Evolutionary conservation across 2,113 vertebrate genomes (phyloP), one percentile per base, ranked within the genome.

Genomic region (Psilopogon haemacephalus): DNA sequence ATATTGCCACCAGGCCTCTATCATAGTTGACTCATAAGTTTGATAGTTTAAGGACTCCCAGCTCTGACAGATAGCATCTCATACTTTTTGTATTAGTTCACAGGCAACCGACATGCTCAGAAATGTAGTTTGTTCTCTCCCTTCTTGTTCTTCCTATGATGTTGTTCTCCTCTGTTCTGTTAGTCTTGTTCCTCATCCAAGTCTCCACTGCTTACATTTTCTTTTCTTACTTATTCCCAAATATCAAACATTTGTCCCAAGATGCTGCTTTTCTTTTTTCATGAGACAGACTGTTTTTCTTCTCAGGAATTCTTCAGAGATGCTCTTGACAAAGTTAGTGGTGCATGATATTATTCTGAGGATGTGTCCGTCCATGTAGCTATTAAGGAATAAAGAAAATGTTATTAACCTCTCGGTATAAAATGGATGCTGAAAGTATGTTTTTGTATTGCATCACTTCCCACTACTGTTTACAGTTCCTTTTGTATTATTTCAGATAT

Each of bases 111-210:
- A 88, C 42, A 80, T 70, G 60, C 73, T 93, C 75, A 89, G 71
- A 94, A 96, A 77, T 46, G 72, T 3, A 3, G 20, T 60, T 72
- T 91, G 40, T 93, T 89, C 84, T 86, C n/a, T 81, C 50, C 15
- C 9, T 74, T 92, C 90, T 75, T 87, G 21, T 87, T 91, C 78
- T 95, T 89, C 77, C 82, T 94, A 44, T 1, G 1, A 30, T 70
- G 63, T 60, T 86, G 26, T 87, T 94, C 58, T 93, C 72, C 84
- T 70, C 46, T 89, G 12, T 79, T 89, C 72, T 94, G 33, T 77
- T 94, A 70, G 68, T 84, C 23, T 91, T 94, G 72, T 94, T 75
- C 52, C 55, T 64, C 44, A 70, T 93, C 75, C 90, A 96, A 91
- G 60, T 52, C 46, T 85, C 37, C 38, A 16, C 26, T 85, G 32